These are phyloP conservation scores for Pycnomerus fuliginosus DNA, from an alignment of 2,888 invertebrate genomes.

Conservation along the genomic window DNA sequence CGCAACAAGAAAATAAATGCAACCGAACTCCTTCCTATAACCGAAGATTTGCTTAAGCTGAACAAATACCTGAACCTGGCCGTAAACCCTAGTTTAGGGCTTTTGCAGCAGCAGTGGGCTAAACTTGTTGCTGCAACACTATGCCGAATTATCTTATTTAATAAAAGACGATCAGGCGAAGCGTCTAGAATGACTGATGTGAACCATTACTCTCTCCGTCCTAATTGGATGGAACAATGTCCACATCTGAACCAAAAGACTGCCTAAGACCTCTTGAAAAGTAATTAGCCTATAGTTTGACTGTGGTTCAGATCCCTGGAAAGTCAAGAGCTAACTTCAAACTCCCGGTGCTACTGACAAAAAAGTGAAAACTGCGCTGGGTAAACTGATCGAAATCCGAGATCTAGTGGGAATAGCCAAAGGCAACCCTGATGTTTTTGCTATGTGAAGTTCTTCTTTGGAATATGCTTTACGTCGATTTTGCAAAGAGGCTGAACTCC, in stretches of 20 bases:
- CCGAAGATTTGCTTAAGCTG: slow-evolving; percentile 25
- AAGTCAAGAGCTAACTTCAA: neutral
- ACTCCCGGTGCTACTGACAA: neutral
- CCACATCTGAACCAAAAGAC: slow-evolving; percentile 24
- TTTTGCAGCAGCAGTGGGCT: neutral
- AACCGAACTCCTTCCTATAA: slow-evolving; percentile 28
- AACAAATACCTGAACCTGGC: slow-evolving; percentile 20
- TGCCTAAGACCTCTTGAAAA: slow-evolving; percentile 24
- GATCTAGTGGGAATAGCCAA: neutral
- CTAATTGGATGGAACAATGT: slow-evolving; percentile 20
- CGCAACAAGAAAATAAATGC: slow-evolving; percentile 10
- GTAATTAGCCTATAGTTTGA: slow-evolving; percentile 20
- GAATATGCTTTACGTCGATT: neutral
- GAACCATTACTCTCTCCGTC: slow-evolving; percentile 18
- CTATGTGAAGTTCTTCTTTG: neutral
- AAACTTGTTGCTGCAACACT: neutral
- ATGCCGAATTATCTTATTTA: slow-evolving; percentile 26
- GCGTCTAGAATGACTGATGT: slow-evolving; percentile 25
- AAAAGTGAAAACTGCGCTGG: neutral
- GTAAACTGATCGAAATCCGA: neutral
- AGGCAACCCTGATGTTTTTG: neutral
- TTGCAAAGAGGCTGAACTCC: neutral
- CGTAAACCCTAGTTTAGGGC: neutral
- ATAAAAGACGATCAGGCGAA: slow-evolving; percentile 28
- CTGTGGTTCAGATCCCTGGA: neutral